These are phyloP conservation scores for Scytalopus superciliaris DNA, from an alignment of 2,113 vertebrate genomes.

Conservation along the genomic window DNA sequence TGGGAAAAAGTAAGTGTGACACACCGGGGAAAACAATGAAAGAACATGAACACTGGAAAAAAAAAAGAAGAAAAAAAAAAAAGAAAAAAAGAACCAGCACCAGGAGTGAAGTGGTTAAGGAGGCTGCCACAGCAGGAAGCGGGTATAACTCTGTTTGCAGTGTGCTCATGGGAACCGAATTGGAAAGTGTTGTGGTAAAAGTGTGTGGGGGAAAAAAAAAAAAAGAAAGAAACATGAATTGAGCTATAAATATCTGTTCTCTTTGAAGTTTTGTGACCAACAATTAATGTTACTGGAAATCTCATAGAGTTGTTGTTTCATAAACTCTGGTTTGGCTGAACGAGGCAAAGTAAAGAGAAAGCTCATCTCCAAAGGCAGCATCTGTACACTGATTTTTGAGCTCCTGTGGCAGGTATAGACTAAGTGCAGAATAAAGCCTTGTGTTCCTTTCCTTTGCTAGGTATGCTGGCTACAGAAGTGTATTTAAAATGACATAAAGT, in stretches of 20 bases:
- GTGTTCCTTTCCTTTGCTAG: neutral
- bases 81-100: constrained; percentile 35
- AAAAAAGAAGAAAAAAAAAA: constrained; percentile 37
- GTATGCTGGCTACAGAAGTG: neutral
- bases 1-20: constrained; percentile 67
- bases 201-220: constrained; percentile 66
- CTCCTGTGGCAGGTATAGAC: neutral
- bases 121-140: constrained; percentile 77
- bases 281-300: constrained; percentile 81
- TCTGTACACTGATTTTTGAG: neutral
- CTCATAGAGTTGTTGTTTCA: constrained; percentile 66
- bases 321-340: constrained; percentile 54
- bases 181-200: constrained; percentile 83
- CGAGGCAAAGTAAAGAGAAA: neutral
- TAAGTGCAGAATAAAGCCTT: neutral
- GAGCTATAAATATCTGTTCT: constrained; percentile 79
- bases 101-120: constrained; percentile 72
- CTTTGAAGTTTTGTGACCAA: constrained; percentile 81
- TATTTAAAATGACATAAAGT: neutral
- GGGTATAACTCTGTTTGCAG: constrained; percentile 75
- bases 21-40: constrained; percentile 67
- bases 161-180: constrained; percentile 73
- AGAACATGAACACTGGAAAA: constrained; percentile 67
- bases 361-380: neutral
- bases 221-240: constrained; percentile 59